phyloP scores from a whole-genome alignment of 2,797 vertebrate genomes.

The Sebastes kiyomatsui region DNA sequence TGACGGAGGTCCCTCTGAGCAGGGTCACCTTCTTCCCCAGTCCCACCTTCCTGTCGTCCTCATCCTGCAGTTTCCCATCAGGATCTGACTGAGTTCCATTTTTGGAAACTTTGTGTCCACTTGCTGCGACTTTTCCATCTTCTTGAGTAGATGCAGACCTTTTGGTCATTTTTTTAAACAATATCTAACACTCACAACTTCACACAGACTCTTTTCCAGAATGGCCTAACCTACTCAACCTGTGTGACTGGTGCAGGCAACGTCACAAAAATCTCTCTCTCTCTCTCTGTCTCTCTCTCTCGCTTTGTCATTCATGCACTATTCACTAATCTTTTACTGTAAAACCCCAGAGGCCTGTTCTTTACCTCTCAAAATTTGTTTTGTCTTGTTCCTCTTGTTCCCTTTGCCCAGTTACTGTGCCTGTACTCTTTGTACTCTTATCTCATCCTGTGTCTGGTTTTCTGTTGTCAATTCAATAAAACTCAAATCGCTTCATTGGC shows the following conservation, averaged over 20 bases:
- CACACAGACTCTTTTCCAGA: not conserved
- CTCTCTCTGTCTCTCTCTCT: conserved; percentile 9
- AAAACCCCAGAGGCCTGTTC: no score
- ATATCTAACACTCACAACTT: not conserved
- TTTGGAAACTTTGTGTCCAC: conserved; percentile 55
- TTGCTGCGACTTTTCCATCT: not conserved
- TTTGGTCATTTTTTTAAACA: conserved; percentile 78
- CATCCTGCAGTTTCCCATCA: conserved; percentile 52
- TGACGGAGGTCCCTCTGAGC: conserved; percentile 92
- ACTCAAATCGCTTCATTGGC: no score
- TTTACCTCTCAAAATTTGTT: no score
- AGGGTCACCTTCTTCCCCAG: conserved; percentile 95
- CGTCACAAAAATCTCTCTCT: conserved; percentile 3
- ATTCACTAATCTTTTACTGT: no score
- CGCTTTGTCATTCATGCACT: not conserved
- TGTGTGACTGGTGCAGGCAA: not conserved
- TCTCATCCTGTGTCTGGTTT: no score
- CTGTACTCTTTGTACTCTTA: no score
- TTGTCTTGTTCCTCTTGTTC: no score
- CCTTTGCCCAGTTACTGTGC: no score
- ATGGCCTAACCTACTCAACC: not conserved
- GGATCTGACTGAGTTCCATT: conserved; percentile 54
- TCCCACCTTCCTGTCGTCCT: conserved; percentile 78
- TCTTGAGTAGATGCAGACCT: conserved; percentile 58
- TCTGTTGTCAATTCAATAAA: no score